phyloP scores from a whole-genome alignment of 2,113 vertebrate genomes.

The Morone chrysops region DNA sequence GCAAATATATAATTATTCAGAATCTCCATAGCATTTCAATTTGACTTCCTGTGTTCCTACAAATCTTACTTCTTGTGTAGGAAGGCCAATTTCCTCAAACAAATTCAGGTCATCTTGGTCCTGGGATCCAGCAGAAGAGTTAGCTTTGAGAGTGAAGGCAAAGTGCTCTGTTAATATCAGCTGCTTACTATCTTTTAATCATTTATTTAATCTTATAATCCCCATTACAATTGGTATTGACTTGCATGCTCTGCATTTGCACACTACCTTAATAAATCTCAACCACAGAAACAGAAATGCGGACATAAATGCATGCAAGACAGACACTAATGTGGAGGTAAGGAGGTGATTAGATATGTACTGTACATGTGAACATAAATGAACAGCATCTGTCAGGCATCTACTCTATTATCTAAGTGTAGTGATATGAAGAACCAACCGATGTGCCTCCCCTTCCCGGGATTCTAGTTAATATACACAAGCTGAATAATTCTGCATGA shows the following conservation, averaged over 20 bases:
- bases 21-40: slow-evolving; percentile 2
- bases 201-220: slow-evolving; percentile 23
- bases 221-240: slow-evolving; percentile 3
- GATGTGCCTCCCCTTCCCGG: not conserved
- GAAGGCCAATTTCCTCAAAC: not conserved
- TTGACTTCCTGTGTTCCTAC: not conserved
- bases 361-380: not conserved
- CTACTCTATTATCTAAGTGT: not conserved
- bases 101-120: slow-evolving; percentile 28
- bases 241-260: not conserved
- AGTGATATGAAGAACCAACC: not conserved
- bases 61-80: slow-evolving; percentile 60
- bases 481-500: slow-evolving; percentile 32
- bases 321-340: not conserved
- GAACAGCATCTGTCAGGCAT: not conserved
- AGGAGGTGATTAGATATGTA: not conserved
- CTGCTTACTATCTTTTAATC: not conserved
- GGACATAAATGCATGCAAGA: not conserved
- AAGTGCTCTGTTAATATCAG: not conserved
- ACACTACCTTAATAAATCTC: not conserved
- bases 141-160: slow-evolving; percentile 49
- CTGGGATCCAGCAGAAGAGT: slow-evolving; percentile 52
- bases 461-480: slow-evolving; percentile 5
- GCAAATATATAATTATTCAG: not conserved
- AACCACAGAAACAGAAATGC: not conserved